Conservation (phyloP, 2,797 vertebrate genomes). For the Cuculus canorus region DNA sequence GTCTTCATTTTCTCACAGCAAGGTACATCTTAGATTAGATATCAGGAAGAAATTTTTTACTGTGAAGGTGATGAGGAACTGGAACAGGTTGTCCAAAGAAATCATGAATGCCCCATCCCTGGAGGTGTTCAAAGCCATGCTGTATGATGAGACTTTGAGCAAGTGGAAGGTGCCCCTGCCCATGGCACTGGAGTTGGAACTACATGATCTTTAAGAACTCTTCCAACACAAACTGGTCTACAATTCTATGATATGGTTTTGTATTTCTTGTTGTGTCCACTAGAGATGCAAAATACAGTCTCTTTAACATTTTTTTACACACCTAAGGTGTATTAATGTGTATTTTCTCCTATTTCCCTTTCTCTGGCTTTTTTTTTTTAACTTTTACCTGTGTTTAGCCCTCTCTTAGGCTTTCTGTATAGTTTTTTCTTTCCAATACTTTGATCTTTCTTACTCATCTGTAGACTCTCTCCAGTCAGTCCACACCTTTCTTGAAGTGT, state of each 20-base stretch:
- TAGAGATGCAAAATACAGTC: background rate
- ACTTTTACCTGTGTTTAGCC: background rate
- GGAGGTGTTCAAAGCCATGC: no score
- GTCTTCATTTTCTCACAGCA: background rate
- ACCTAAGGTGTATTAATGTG: background rate
- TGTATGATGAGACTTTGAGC: no score
- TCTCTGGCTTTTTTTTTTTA: background rate
- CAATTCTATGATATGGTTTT: no score
- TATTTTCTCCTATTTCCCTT: background rate
- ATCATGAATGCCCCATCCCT: no score
- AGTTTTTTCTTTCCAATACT: background rate
- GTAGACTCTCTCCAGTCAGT: background rate
- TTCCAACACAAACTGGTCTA: no score
- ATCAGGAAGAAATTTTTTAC: no score
- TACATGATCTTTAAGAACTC: no score
- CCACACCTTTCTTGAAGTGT: background rate
- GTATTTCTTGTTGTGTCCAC: background rate
- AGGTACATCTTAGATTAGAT: background rate
- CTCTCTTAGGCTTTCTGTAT: background rate
- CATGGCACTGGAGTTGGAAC: no score
- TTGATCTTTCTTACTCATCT: background rate
- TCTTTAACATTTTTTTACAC: background rate
- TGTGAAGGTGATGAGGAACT: no score
- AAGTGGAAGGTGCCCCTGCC: no score
- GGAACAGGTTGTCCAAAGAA: no score